These are phyloP conservation scores for Drosophila pachea DNA, from an alignment of 1,140 invertebrate genomes.

Conservation along the genomic window DNA sequence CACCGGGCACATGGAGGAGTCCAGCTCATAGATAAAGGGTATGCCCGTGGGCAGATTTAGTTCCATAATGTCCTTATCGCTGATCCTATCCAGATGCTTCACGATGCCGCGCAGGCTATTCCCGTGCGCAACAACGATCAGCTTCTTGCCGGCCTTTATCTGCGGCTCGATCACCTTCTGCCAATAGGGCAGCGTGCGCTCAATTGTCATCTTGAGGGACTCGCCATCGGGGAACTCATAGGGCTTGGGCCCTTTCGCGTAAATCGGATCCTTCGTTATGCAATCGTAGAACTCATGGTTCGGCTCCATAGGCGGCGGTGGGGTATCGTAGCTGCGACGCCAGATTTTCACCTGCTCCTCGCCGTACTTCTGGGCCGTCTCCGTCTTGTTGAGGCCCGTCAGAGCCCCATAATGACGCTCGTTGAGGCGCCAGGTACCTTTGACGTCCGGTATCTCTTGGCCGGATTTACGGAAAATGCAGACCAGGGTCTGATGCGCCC, in stretches of 20 bases:
- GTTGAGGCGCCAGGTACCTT: slow-evolving; percentile 94
- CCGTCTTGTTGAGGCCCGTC: slow-evolving; percentile 95
- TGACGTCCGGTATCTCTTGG: slow-evolving; percentile 85
- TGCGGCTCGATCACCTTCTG: slow-evolving; percentile 93
- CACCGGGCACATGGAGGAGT: slow-evolving; percentile 92
- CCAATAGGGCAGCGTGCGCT: slow-evolving; percentile 95
- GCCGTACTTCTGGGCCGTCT: slow-evolving; percentile 96
- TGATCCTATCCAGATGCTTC: slow-evolving; percentile 92
- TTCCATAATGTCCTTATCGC: slow-evolving; percentile 92
- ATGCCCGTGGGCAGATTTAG: slow-evolving; percentile 97
- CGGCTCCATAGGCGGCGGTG: slow-evolving; percentile 92
- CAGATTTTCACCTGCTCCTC: slow-evolving; percentile 95
- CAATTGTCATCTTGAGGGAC: slow-evolving; percentile 94
- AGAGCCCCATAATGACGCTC: slow-evolving; percentile 96
- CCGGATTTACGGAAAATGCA: slow-evolving; percentile 88
- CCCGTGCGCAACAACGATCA: slow-evolving; percentile 96
- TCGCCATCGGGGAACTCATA: slow-evolving; percentile 94
- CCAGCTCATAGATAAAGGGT: slow-evolving; percentile 96
- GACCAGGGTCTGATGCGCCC: slow-evolving; percentile 92
- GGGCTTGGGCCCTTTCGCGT: slow-evolving; percentile 85
- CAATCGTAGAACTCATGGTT: slow-evolving; percentile 89
- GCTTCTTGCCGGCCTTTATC: slow-evolving; percentile 91
- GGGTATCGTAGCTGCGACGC: slow-evolving; percentile 95
- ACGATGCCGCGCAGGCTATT: slow-evolving; percentile 96
- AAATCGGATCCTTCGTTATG: slow-evolving; percentile 90